Base-by-base conservation (phyloP, 2,113 vertebrate species). In the Mustela nigripes region DNA sequence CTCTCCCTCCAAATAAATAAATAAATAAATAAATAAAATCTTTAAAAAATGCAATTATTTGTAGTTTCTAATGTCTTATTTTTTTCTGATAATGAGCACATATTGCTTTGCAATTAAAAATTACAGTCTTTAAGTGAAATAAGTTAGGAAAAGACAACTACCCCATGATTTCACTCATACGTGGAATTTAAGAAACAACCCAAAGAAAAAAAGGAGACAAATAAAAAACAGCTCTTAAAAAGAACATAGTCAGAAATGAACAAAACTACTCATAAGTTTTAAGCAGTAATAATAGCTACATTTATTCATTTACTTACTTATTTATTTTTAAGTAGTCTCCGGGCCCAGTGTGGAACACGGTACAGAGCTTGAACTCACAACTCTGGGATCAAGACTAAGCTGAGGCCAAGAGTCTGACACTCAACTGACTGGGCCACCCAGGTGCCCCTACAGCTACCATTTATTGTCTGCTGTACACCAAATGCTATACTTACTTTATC, bases 31-130 rank as follows among this genome's bases (percentile, higher is more conserved):
- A 67, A 67, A n/a, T 67, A 67, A 67, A 33, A 67, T n/a, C 7
- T 22, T 96, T 96, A 91, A 12, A 80, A 73, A 53, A 89, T 63
- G 53, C 83, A 86, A 84, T 84, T 69, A 92, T 78, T 9, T 88
- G 7, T 11, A 82, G 36, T 87, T 93, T 80, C 67, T 67, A 60
- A 60, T 76, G 74, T 65, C 81, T 86, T 53, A 48, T 16, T n/a
- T 63, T 83, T 93, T 83, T 83, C 31, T 50, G 89, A 62, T 26
- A 80, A 79, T 39, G 7, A 88, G 31, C 6, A 95, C 14, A 76
- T 93, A 81, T 2, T 89, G 53, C 31, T 92, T 94, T 81, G 11
- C 7, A 89, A 89, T 50, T 89, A 89, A 87, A 96, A 89, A 67
- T 62, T 89, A 45, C 67, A 65, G n/a, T 69, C 14, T 76, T 45